Percentiles rank a stretch among this genome's conserved stretches.
Evolutionary conservation across 2,797 vertebrate genomes (phyloP).

Genomic region (Centropyge bicolor): DNA sequence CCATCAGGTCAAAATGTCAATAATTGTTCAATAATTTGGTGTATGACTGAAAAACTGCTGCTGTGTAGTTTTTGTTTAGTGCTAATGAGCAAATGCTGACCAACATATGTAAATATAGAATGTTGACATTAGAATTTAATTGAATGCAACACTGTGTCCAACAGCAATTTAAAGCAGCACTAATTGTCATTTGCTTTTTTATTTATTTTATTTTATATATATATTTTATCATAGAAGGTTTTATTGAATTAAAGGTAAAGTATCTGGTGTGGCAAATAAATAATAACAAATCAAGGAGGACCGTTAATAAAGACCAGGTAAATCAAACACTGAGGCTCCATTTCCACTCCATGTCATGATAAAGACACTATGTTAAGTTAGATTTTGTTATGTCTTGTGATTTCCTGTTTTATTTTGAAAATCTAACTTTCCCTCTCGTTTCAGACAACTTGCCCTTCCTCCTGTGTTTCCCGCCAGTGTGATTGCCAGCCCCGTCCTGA

Average conservation of each 20-base stretch:
- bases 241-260: neutral
- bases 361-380: no score
- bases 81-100: neutral
- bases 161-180: neutral
- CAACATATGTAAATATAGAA: neutral
- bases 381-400: no score
- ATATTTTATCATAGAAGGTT: neutral
- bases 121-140: no score
- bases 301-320: neutral
- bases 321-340: neutral
- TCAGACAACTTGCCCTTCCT: no score
- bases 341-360: neutral
- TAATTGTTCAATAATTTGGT: neutral
- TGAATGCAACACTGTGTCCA: neutral
- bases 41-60: neutral
- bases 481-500: no score
- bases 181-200: neutral
- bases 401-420: no score
- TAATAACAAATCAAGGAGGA: neutral
- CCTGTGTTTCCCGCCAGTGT: no score
- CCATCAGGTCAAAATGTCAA: neutral
- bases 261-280: neutral
- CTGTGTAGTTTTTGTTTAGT: neutral
- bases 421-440: no score
- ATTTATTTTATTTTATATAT: neutral